A percentile compares a stretch with the other conserved stretches of the same genome.
Conservation (phyloP, 92 coral and sea anemone species). For the Pocillopora meandrina region DNA sequence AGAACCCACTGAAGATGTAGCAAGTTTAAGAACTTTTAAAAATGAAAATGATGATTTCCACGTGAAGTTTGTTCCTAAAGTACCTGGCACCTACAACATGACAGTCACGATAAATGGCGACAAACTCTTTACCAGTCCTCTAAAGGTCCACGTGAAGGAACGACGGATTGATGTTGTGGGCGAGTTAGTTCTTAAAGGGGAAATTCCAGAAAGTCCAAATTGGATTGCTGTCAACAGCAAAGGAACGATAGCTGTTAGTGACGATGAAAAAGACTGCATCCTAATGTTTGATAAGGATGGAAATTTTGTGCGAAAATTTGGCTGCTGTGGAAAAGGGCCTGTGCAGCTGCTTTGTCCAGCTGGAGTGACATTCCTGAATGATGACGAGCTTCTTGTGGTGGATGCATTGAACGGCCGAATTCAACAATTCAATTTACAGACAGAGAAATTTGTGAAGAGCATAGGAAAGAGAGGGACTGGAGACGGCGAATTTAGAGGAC, state of each 20-base stretch:
- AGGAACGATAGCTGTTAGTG: not conserved
- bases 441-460: conserved; percentile 6
- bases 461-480: conserved; percentile 5
- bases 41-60: too few species aligned
- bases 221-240: not conserved
- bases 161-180: not conserved
- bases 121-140: not conserved
- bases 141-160: not conserved
- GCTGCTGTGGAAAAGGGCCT: too few species aligned
- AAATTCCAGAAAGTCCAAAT: not conserved
- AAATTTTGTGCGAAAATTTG: too few species aligned
- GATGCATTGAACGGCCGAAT: not conserved
- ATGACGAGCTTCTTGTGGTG: conserved; percentile 10
- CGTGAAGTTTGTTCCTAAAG: too few species aligned
- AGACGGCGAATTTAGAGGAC: not conserved
- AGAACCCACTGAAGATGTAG: too few species aligned
- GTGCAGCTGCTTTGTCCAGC: not conserved
- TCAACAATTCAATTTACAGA: not conserved
- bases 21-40: too few species aligned
- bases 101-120: not conserved
- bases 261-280: not conserved
- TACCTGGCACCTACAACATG: too few species aligned
- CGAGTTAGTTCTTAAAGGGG: too few species aligned
- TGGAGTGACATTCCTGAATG: not conserved
- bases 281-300: not conserved